These are phyloP conservation scores for Dicyrtomina minuta DNA, from an alignment of 2,888 invertebrate species.

Conservation along the genomic window DNA sequence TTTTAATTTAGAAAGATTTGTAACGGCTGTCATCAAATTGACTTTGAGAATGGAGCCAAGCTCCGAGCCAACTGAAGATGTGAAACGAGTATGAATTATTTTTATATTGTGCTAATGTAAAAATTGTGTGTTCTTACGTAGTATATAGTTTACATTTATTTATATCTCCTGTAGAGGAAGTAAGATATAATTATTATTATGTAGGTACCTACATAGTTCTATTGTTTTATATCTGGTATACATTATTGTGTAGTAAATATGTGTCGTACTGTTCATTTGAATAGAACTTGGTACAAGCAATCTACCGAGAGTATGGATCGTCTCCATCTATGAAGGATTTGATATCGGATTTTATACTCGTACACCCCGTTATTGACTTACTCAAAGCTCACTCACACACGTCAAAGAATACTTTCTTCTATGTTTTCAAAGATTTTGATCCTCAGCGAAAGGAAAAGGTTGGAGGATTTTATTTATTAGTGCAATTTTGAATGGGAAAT, in stretches of 20 bases:
- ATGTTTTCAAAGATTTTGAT: slow-evolving; percentile 51
- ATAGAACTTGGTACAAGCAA: slow-evolving; percentile 46
- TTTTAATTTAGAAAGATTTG: slow-evolving; percentile 47
- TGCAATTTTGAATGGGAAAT: too few species aligned
- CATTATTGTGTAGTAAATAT: background rate
- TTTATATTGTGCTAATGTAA: background rate
- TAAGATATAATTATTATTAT: too few species aligned
- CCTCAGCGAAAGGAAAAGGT: slow-evolving; percentile 47
- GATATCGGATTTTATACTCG: slow-evolving; percentile 49
- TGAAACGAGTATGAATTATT: slow-evolving; percentile 39
- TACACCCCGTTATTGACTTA: slow-evolving; percentile 45
- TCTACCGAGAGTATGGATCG: slow-evolving; percentile 45
- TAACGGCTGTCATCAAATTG: slow-evolving; percentile 49
- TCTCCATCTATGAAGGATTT: slow-evolving; percentile 46
- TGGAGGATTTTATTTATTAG: too few species aligned
- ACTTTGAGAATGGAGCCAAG: slow-evolving; percentile 46
- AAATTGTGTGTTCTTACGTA: background rate
- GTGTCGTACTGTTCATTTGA: background rate
- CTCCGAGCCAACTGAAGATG: slow-evolving; percentile 44
- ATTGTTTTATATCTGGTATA: too few species aligned
- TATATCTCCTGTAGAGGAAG: background rate
- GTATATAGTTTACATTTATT: too few species aligned
- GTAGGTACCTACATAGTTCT: too few species aligned
- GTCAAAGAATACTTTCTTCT: slow-evolving; percentile 50
- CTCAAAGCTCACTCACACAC: slow-evolving; percentile 47